Evolutionary conservation across 2,797 vertebrate genomes (phyloP).

Genomic region (Brachyrhaphis roseni): DNA sequence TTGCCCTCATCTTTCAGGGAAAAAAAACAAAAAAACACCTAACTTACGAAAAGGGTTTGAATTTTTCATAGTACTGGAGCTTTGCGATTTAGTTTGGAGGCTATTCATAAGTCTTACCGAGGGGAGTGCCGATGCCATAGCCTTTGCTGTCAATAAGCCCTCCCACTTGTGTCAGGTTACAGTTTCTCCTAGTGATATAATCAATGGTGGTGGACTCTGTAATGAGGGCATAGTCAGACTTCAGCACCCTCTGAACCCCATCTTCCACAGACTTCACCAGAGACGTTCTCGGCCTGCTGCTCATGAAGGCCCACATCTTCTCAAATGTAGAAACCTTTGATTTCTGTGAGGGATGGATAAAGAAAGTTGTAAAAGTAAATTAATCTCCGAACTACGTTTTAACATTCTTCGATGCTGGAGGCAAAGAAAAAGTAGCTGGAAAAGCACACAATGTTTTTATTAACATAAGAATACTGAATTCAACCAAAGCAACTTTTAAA

Average conservation of each 20-base stretch:
- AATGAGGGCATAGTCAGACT: constrained; percentile 94
- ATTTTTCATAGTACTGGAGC: constrained; percentile 3
- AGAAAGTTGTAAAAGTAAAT: constrained; percentile 5
- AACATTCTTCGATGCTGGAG: constrained; percentile 31
- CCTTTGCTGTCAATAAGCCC: constrained; percentile 97
- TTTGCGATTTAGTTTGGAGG: constrained; percentile 1
- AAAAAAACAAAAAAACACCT: constrained; percentile 9
- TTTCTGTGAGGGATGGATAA: constrained; percentile 82
- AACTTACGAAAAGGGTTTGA: not conserved
- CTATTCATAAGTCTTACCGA: constrained; percentile 83
- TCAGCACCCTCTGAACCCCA: constrained; percentile 93
- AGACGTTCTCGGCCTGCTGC: constrained; percentile 92
- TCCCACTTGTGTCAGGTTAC: constrained; percentile 97
- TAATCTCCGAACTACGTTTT: constrained; percentile 40
- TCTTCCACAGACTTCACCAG: constrained; percentile 97
- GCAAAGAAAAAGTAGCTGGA: constrained; percentile 18
- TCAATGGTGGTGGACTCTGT: constrained; percentile 99
- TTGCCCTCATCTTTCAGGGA: constrained; percentile 23
- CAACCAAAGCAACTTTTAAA: constrained; percentile 46
- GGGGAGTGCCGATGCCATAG: constrained; percentile 96
- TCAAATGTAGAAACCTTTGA: constrained; percentile 98
- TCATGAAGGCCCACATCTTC: constrained; percentile 99
- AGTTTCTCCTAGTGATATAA: constrained; percentile 95
- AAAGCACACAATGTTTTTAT: constrained; percentile 34
- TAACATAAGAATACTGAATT: constrained; percentile 21